Conservation (phyloP, 2,113 vertebrate genomes). For the Lepisosteus osseus region DNA sequence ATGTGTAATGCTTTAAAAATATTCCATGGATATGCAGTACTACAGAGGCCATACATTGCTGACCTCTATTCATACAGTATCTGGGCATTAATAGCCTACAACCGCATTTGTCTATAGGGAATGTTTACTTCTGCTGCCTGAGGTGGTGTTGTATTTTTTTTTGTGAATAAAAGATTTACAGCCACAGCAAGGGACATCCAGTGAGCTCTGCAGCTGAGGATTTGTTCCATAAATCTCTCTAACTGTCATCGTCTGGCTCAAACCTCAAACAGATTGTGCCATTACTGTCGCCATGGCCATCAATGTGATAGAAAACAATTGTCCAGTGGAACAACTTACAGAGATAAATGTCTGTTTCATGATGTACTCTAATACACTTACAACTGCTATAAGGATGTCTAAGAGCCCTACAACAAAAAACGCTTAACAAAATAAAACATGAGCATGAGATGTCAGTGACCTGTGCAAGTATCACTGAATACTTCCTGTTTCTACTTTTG, state of each 20-base stretch:
- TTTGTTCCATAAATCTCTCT: conserved; percentile 41
- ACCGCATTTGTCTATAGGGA: not conserved
- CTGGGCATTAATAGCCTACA: no score
- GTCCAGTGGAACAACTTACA: conserved; percentile 21
- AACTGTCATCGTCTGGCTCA: conserved; percentile 36
- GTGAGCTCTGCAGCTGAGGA: conserved; percentile 29
- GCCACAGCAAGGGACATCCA: not conserved
- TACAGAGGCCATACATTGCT: no score
- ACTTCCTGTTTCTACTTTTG: no score
- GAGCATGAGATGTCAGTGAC: no score
- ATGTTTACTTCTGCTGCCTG: not conserved
- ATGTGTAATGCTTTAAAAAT: no score
- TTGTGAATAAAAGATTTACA: not conserved
- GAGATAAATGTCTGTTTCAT: conserved; percentile 29
- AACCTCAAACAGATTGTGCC: conserved; percentile 44
- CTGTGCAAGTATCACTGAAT: no score
- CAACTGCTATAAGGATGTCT: not conserved
- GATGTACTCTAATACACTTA: conserved; percentile 29
- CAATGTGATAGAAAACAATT: conserved; percentile 40
- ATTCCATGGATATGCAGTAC: no score
- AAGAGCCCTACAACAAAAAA: not conserved
- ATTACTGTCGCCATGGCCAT: conserved; percentile 38
- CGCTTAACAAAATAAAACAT: not conserved
- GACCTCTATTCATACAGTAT: no score
- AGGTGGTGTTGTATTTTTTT: not conserved